Evolutionary conservation across 1,140 invertebrate species (phyloP).

Genomic region (Gyrodactylus salaris): DNA sequence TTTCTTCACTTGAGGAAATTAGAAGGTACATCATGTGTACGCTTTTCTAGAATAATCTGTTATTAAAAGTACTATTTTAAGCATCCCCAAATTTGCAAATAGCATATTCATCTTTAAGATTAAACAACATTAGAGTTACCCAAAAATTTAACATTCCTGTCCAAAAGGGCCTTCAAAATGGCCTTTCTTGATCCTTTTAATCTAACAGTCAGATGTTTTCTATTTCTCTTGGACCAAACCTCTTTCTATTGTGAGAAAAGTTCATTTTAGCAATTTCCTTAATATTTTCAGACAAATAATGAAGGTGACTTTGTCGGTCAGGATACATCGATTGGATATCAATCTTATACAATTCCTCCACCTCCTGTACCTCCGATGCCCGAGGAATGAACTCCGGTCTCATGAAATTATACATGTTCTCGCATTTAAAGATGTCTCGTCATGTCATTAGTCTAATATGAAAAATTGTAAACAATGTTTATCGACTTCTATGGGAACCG

Average conservation of each 20-base stretch:
- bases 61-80: neutral
- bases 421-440: no score
- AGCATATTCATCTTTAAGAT: neutral
- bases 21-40: neutral
- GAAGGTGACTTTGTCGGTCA: neutral
- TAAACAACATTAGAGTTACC: neutral
- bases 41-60: no score
- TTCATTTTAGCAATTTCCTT: no score
- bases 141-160: neutral
- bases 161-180: neutral
- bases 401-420: no score
- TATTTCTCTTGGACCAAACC: neutral
- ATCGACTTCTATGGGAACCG: no score
- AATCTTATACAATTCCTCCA: neutral
- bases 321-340: neutral
- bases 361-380: neutral
- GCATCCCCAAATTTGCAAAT: neutral
- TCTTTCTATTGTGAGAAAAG: neutral
- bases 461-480: no score
- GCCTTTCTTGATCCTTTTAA: neutral
- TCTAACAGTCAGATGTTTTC: neutral
- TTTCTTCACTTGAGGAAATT: neutral
- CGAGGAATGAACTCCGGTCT: no score
- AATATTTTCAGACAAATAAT: neutral
- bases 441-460: no score